Base-by-base conservation (phyloP, 2,888 invertebrate species). In the Sycophila texana region DNA sequence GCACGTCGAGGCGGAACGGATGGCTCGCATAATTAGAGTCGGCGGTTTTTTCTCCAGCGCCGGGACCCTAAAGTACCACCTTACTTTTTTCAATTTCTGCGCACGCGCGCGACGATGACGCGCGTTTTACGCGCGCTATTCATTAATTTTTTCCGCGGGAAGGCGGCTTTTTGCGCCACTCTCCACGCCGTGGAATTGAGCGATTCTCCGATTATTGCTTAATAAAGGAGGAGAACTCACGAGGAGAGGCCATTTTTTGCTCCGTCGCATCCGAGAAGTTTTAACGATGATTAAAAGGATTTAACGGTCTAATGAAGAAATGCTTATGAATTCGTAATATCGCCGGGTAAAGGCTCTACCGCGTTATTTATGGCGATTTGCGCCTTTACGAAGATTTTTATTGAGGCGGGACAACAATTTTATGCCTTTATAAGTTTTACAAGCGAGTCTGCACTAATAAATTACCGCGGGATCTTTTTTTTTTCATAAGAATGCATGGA, bases 1-100 rank as follows among this genome's bases (percentile, higher is more conserved):
- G 30, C n/a, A n/a, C 61, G 26, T 60, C 39, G 68, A n/a, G 7
- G 16, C 68, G 26, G 66, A 47, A 39, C n/a, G 18, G 26, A 30
- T n/a, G 30, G n/a, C 12, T 30, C 39, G 79, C 55, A 39, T 60
- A 74, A 79, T 79, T 79, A 75, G 79, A 79, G 71, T 74, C 65
- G 74, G 70, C 61, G 22, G 67, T 39, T 55, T 39, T 39, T 39
- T 39, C 39, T 10, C 39, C 39, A 66, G 73, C 60, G 57, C n/a
- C 60, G 60, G 26, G 61, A 20, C 2, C 7, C 66, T 22, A 67
- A 74, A 79, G 14, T 30, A 74, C 70, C 66, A 65, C 57, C 79
- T 74, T 74, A 58, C 74, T 16, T 47, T 53, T 53, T n/a, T 74
- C 55, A 57, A 77, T 72, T 77, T 76, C 70, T 68, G 10, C 58